Percentiles rank a stretch among this genome's conserved stretches.
These are phyloP conservation scores for Plagodis pulveraria DNA, from an alignment of 2,888 invertebrate species.

Conservation along the genomic window DNA sequence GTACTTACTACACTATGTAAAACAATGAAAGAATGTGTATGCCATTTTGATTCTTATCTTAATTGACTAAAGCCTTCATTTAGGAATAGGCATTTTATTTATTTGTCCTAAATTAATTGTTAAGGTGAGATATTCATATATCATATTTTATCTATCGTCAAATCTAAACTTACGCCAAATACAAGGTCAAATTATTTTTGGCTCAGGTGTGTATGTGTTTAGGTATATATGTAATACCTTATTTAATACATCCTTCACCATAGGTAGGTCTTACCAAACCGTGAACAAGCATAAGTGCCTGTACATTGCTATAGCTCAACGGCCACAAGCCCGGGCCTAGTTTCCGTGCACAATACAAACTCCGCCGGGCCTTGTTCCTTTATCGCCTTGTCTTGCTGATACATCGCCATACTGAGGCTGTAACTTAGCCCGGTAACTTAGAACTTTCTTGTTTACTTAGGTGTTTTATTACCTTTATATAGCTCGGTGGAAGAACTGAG, in stretches of 20 bases:
- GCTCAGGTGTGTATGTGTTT: no score
- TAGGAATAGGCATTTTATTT: no score
- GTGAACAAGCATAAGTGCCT: slow-evolving; percentile 12
- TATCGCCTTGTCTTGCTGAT: slow-evolving; percentile 65
- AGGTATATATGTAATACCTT: no score
- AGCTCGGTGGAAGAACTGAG: slow-evolving; percentile 6
- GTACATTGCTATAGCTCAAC: slow-evolving; percentile 14
- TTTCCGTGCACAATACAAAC: slow-evolving; percentile 57
- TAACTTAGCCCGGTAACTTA: slow-evolving; percentile 52
- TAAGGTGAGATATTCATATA: no score
- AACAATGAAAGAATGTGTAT: neutral
- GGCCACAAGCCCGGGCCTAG: slow-evolving; percentile 20
- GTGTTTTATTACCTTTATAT: slow-evolving; percentile 44
- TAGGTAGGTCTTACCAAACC: neutral
- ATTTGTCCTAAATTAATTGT: no score
- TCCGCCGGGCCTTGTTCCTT: slow-evolving; percentile 58
- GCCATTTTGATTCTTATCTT: neutral
- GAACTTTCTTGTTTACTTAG: slow-evolving; percentile 50
- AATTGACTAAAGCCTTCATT: neutral
- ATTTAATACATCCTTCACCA: no score
- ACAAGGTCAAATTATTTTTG: no score
- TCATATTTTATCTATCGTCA: no score
- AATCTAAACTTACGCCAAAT: no score
- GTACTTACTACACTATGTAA: slow-evolving; percentile 10
- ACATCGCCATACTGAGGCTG: slow-evolving; percentile 68